phyloP scores from a whole-genome alignment of 2,888 invertebrate genomes.

The Oligia latruncula region DNA sequence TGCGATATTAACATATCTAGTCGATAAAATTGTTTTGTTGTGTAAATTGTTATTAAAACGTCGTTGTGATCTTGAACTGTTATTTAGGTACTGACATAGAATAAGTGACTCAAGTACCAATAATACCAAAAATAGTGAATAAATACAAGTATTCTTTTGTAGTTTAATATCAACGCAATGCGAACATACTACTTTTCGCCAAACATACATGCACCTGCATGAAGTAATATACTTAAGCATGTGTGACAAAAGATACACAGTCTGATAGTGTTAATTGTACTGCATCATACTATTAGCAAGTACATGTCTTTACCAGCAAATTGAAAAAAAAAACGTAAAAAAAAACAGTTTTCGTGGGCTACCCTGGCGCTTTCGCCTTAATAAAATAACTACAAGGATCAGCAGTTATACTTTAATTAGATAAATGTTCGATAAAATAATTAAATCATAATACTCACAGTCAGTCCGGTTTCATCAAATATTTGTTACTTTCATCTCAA shows the following conservation, averaged over 20 bases:
- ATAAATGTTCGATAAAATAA: too few species aligned
- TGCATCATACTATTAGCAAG: neutral
- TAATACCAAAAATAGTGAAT: neutral
- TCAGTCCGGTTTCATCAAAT: too few species aligned
- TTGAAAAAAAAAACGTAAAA: too few species aligned
- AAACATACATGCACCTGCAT: neutral
- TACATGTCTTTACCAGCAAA: neutral
- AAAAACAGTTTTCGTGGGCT: too few species aligned
- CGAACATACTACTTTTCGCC: neutral
- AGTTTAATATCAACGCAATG: neutral
- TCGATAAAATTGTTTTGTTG: constrained; percentile 2
- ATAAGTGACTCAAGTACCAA: neutral
- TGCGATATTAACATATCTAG: constrained; percentile 47
- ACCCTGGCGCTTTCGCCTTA: too few species aligned
- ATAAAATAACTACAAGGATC: too few species aligned
- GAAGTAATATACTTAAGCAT: neutral
- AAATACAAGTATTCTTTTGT: neutral
- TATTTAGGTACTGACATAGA: neutral
- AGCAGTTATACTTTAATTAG: too few species aligned
- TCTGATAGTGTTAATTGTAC: too few species aligned
- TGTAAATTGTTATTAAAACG: neutral
- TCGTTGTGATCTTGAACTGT: neutral
- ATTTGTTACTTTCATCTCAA: too few species aligned
- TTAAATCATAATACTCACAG: too few species aligned
- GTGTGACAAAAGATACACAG: neutral